These are phyloP conservation scores for Meliscaeva auricollis DNA, from an alignment of 2,888 invertebrate species.

Conservation along the genomic window DNA sequence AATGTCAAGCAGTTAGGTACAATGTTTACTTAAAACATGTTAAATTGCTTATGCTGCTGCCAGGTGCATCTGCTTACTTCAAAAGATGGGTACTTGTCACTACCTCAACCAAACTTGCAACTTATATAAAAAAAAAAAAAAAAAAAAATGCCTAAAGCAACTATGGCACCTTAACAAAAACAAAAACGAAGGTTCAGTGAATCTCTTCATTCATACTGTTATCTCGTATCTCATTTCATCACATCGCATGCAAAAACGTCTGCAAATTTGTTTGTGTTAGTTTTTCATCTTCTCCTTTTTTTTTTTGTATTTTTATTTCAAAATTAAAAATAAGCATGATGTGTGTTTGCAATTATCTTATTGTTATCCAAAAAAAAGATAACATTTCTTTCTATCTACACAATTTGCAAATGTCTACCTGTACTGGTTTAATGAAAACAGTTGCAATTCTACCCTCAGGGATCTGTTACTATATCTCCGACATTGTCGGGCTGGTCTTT, in stretches of 20 bases:
- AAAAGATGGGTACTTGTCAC: not conserved
- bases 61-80: not conserved
- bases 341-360: conserved; percentile 65
- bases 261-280: conserved; percentile 54
- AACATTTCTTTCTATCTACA: conserved; percentile 49
- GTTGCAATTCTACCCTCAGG: conserved; percentile 56
- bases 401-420: conserved; percentile 59
- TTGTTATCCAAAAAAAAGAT: conserved; percentile 67
- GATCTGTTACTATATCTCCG: conserved; percentile 45
- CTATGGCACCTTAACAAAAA: conserved; percentile 43
- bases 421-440: conserved; percentile 12
- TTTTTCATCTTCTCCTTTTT: conserved; percentile 6
- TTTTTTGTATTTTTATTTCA: not conserved
- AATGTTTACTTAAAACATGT: conserved; percentile 33
- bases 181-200: conserved; percentile 15
- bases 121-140: not conserved
- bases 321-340: conserved; percentile 53
- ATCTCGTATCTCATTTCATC: conserved; percentile 46
- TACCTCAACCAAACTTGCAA: not conserved
- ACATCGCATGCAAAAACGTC: conserved; percentile 30
- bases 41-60: conserved; percentile 20
- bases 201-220: conserved; percentile 28
- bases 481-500: not conserved
- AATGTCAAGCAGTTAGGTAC: conserved; percentile 60
- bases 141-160: conserved; percentile 37